Evolutionary conservation across 1,140 invertebrate species (phyloP), one percentile per base, ranked within the genome.

Genomic region (Drosophila pseudoobscura): DNA sequence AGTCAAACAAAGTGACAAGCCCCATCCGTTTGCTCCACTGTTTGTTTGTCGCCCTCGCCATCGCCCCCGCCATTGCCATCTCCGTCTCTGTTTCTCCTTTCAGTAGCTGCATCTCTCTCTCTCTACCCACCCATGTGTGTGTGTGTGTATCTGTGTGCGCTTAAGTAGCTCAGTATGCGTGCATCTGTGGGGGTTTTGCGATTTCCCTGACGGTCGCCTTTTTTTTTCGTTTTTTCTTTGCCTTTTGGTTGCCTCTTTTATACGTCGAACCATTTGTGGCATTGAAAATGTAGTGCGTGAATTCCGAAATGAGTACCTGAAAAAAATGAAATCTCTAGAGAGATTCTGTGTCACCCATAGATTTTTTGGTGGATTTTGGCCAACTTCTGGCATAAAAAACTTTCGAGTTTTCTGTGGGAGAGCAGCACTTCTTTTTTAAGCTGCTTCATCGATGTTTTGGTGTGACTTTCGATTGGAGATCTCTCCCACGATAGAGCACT

Each of bases 1-100:
- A 69, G 64, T 24, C 61, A 59, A 75, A 68, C 39, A 60, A 66
- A 80, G 60, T 78, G 75, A 72, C 57, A 72, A 72, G 57, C 69
- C 39, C 53, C 56, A 66, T 62, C 52, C n/a, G 49, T 50, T 22
- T 55, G 55, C 51, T 39, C 66, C 63, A 50, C 64, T 69, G 52
- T 69, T 70, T 70, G 64, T 70, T 57, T 65, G 24, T 44, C n/a
- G 3, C 52, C 20, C 1, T 20, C 20, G 20, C 20, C 20, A 15
- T 44, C n/a, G 3, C 51, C 20, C 1, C 2, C 20, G 20, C 20
- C 20, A 20, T 20, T 2, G 20, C 20, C 20, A 20, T 20, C 20
- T 20, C 20, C 63, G n/a, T 68, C 62, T n/a, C 31, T 29, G 17
- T 68, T 43, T 41, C 65, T 41, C 50, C 6, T 15, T 6, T 39